phyloP scores from a whole-genome alignment of 2,797 vertebrate species.

The Chelonia mydas region DNA sequence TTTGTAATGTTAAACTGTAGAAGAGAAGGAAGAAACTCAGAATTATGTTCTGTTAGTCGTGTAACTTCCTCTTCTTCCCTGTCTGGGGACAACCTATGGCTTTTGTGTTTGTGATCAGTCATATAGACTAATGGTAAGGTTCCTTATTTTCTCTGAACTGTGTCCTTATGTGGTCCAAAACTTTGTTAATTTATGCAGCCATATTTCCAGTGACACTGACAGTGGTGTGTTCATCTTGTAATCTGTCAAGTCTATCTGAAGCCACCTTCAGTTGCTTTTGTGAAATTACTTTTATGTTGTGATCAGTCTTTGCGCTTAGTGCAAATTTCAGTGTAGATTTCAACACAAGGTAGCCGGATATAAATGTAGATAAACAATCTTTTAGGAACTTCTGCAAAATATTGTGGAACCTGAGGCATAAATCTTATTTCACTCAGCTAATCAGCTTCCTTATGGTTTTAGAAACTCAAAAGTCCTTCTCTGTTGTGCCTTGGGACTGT shows the following conservation, averaged over 20 bases:
- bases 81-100: background rate
- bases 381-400: background rate
- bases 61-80: background rate
- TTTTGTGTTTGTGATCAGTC: background rate
- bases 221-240: background rate
- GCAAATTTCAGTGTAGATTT: background rate
- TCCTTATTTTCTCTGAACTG: background rate
- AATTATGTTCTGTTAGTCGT: background rate
- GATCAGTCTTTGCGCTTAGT: background rate
- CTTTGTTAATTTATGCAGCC: background rate
- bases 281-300: background rate
- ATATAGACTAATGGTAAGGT: background rate
- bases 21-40: background rate
- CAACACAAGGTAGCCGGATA: background rate
- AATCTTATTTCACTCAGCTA: background rate
- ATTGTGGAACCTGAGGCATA: background rate
- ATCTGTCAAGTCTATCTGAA: background rate
- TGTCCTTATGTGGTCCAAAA: background rate
- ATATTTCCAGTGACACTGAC: background rate
- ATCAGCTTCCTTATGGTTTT: background rate
- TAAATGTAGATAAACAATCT: background rate
- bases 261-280: background rate
- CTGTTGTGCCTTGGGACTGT: background rate
- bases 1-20: background rate
- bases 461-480: background rate